Evolutionary conservation across 2,113 vertebrate species (phyloP).

Genomic region (Progne subis): DNA sequence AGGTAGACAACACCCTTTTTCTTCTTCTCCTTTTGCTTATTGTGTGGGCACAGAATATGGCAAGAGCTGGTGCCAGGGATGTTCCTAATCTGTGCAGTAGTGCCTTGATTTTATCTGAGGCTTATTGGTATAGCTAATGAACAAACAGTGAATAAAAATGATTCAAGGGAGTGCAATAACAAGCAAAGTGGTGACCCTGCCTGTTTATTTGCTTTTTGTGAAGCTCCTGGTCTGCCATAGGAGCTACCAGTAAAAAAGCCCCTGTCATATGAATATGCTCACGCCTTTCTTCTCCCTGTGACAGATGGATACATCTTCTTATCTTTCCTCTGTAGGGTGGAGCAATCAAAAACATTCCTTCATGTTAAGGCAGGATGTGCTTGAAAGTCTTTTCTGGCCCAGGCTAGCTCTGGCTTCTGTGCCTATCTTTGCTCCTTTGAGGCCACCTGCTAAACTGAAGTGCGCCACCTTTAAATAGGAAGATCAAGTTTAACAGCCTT

Average conservation of each 20-base stretch:
- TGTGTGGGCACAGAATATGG: neutral
- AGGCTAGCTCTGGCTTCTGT: neutral
- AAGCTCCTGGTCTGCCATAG: neutral
- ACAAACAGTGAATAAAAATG: neutral
- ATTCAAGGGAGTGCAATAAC: neutral
- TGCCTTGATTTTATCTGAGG: neutral
- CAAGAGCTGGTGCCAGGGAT: neutral
- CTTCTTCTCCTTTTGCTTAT: neutral
- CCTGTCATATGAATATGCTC: neutral
- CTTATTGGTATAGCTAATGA: neutral
- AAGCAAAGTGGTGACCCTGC: neutral
- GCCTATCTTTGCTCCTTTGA: neutral
- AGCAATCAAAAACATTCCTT: neutral
- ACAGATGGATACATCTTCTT: neutral
- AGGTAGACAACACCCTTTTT: neutral
- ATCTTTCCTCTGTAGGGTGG: neutral
- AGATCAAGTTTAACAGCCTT: neutral
- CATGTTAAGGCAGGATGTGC: neutral
- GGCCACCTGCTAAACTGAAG: neutral
- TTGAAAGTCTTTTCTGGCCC: neutral
- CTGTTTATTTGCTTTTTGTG: neutral
- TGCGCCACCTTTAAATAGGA: neutral
- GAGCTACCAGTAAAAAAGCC: neutral
- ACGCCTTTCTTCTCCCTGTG: neutral
- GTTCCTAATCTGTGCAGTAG: neutral